Evolutionary conservation across 2,888 invertebrate genomes (phyloP), one percentile per base, ranked within the genome.

Genomic region (Arenicola marina): DNA sequence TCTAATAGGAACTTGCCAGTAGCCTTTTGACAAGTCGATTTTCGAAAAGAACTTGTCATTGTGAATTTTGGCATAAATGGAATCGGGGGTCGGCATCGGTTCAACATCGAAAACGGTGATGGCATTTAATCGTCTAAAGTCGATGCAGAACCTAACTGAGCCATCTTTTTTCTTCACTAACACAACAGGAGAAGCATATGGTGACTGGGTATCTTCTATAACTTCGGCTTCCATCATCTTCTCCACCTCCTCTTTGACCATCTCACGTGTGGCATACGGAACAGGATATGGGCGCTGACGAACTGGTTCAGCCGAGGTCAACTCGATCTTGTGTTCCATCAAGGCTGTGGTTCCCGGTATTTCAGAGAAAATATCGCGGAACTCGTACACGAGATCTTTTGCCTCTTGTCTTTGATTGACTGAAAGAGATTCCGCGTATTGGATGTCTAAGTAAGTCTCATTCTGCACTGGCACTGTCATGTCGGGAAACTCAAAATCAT

Each of bases 61-160:
- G 4, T 33, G 18, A 4, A 56, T 4, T n/a, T 38, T 7, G 11
- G 38, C 21, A 26, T 18, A 56, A 11, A 38, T 33, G 21, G 33
- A 11, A 18, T 4, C 4, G 7, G 33, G 21, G 11, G 7, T 11
- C 18, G n/a, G 11, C 56, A 56, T 56, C 15, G 38, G 38, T 38
- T 56, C 56, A 7, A 38, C 21, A 38, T 56, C 56, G 26, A 56
- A 56, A 21, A 56, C 56, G 7, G 56, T 56, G 11, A 56, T 18
- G 11, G 21, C 11, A 26, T 56, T 38, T 11, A 53, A 21, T 53
- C 21, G 7, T 11, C 53, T 7, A 38, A 18, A 56, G 26, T 56
- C 56, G 11, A 38, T 38, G 43, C 56, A 56, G 26, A 56, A 56
- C 48, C 48, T 7, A 48, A 18, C 26, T 38, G 38, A 21, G 4